phyloP scores from a whole-genome alignment of 2,113 vertebrate genomes.

The Sphaerodactylus townsendi region DNA sequence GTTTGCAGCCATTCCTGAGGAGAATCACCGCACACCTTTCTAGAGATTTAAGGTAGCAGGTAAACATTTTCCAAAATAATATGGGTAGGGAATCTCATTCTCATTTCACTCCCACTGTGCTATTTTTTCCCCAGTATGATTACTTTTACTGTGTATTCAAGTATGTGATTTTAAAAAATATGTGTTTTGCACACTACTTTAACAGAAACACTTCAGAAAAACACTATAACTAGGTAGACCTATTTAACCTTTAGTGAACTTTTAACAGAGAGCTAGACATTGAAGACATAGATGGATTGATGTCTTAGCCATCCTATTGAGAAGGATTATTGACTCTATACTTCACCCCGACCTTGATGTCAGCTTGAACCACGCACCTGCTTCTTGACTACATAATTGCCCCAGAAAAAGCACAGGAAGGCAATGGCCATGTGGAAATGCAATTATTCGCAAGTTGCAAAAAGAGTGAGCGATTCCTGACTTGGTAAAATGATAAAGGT shows the following conservation, averaged over 20 bases:
- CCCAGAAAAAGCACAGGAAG: background rate
- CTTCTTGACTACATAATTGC: fast-evolving
- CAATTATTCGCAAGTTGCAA: slow-evolving; percentile 35
- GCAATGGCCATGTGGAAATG: slow-evolving; percentile 41
- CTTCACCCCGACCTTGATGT: slow-evolving; percentile 18
- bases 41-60: background rate
- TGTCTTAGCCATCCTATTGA: background rate
- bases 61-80: background rate
- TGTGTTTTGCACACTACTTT: background rate
- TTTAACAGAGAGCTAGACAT: background rate
- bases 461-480: slow-evolving; percentile 31
- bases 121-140: background rate
- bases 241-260: background rate
- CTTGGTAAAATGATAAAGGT: slow-evolving; percentile 50
- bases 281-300: background rate
- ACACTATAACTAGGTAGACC: background rate
- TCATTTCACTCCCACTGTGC: too few relatives aligned
- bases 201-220: background rate
- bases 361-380: slow-evolving; percentile 16
- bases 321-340: slow-evolving; percentile 16
- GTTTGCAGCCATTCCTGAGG: background rate
- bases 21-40: background rate
- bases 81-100: background rate
- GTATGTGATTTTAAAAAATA: background rate
- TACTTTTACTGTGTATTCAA: background rate